Evolutionary conservation across 53 echinoderm and acorn worm genomes (phyloP).

Genomic region (Echinometra lucunter): DNA sequence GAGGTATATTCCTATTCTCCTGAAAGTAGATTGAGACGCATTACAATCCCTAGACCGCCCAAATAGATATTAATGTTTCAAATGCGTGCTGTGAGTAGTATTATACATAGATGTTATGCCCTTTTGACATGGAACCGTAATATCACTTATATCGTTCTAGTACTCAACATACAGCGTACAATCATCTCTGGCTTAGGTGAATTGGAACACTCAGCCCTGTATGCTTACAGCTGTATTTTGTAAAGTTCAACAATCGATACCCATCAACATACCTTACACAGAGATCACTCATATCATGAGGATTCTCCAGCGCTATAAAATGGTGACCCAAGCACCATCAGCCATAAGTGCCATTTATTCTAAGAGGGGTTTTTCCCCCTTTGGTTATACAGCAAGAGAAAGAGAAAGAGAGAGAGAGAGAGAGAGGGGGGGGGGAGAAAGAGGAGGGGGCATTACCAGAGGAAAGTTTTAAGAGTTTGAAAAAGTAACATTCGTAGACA

Average conservation of each 20-base stretch:
- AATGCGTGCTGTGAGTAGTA: not conserved
- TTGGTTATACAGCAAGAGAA: too few relatives aligned
- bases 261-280: constrained; percentile 1
- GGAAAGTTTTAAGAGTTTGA: too few relatives aligned
- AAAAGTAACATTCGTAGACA: too few relatives aligned
- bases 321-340: not conserved
- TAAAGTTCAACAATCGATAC: not conserved
- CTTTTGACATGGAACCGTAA: not conserved
- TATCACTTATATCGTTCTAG: not conserved
- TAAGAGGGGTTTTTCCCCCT: too few relatives aligned
- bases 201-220: constrained; percentile 10
- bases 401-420: not conserved
- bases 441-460: not conserved
- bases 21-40: not conserved
- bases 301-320: not conserved
- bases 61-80: not conserved
- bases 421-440: not conserved
- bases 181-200: not conserved
- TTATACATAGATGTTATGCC: not conserved
- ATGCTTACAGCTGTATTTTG: constrained; percentile 29
- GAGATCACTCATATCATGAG: not conserved
- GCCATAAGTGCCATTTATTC: too few relatives aligned
- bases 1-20: not conserved
- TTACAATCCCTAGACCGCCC: not conserved
- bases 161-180: not conserved